A percentile compares a stretch with the other conserved stretches of the same genome.
Evolutionary conservation across 1,140 invertebrate genomes (phyloP).

Genomic region (Periplaneta americana): DNA sequence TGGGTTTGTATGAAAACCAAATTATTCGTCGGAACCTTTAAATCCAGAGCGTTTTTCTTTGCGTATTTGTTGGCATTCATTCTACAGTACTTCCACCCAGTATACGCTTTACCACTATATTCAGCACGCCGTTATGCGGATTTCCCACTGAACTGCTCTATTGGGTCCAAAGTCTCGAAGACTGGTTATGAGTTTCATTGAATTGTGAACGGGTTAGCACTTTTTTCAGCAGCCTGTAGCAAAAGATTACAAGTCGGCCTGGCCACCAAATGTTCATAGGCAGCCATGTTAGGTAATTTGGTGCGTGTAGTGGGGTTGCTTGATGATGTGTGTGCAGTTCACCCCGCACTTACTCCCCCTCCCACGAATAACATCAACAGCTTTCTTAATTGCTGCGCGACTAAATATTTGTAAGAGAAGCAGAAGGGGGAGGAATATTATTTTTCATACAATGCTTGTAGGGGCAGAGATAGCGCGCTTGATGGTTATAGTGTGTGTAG

Average conservation of each 20-base stretch:
- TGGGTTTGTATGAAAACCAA: too few relatives aligned
- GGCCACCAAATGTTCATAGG: not conserved
- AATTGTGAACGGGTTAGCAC: too few relatives aligned
- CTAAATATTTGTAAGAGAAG: not conserved
- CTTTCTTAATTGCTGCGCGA: not conserved
- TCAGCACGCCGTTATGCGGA: too few relatives aligned
- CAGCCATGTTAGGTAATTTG: not conserved
- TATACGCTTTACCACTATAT: too few relatives aligned
- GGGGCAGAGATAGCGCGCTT: not conserved
- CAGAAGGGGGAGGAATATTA: not conserved
- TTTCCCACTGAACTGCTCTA: too few relatives aligned
- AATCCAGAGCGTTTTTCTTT: too few relatives aligned
- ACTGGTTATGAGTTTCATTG: too few relatives aligned
- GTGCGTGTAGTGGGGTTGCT: not conserved
- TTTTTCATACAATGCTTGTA: not conserved
- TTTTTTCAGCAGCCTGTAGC: too few relatives aligned
- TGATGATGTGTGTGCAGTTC: not conserved
- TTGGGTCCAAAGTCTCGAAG: too few relatives aligned
- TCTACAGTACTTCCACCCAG: too few relatives aligned
- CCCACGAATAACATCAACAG: not conserved
- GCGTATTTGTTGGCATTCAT: too few relatives aligned
- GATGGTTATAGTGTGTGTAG: not conserved
- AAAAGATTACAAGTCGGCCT: not conserved
- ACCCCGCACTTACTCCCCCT: not conserved
- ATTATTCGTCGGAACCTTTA: too few relatives aligned